Base-by-base conservation (phyloP, 2,888 invertebrate species). In the Leucoptera coffeella region DNA sequence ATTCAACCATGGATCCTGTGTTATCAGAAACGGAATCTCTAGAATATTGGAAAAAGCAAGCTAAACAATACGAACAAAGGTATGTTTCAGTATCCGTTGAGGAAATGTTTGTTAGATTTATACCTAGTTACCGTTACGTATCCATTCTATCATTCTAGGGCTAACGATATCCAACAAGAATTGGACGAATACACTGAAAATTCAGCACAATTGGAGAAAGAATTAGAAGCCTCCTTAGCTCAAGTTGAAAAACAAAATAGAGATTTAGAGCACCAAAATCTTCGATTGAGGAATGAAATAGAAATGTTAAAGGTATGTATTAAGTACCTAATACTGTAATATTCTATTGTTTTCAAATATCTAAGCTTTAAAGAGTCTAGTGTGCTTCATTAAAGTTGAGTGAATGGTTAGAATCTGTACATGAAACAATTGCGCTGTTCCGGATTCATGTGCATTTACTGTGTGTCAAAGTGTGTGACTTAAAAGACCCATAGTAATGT, bases 131-230 rank as follows among this genome's bases (percentile, higher is more conserved):
- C 17, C 17, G 6, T 7, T 17, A 17, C 9, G 6, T 7, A 7
- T 9, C 9, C 17, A 9, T 17, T 7, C 9, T 6, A 17, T 17
- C 17, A 17, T 38, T 42, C 8, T 44, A 85, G 87, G 51, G 80
- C 80, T 56, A 85, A 84, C 47, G 85, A 86, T 47, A 78, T 85
- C 21, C 85, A 88, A 53, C 85, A 85, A 50, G 95, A 96, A 53
- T 76, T 91, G 42, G 92, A 94, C 47, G 96, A 96, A 52, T 96
- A 88, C 53, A 89, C 91, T 46, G 85, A 86, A 44, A 89, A 88
- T 55, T 94, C 94, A 26, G 81, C 86, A 40, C 88, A 92, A 52
- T 67, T 96, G 39, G 96, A 97, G 62, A 84, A 84, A 39, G 97
- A 97, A 75, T 75, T 95, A 46, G 97, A 97, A 65, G 81, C 87